phyloP scores from a whole-genome alignment of 2,888 invertebrate species.

The Oxycera nigricornis region DNA sequence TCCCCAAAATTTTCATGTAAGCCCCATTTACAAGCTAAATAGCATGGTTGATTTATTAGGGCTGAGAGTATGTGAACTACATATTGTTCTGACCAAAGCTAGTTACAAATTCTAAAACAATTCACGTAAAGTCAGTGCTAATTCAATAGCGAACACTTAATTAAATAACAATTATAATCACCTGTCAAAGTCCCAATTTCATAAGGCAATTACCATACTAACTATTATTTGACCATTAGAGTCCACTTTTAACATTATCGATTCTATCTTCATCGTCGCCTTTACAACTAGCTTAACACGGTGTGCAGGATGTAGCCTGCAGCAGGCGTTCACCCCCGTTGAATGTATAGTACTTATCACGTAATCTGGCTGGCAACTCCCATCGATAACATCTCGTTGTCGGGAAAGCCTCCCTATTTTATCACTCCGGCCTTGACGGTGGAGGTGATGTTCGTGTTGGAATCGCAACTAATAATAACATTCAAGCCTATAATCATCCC shows the following conservation, averaged over 20 bases:
- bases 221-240: background rate
- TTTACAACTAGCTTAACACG: background rate
- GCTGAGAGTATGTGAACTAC: too few relatives aligned
- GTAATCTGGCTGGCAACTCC: background rate
- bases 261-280: background rate
- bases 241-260: background rate
- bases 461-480: conserved; percentile 12
- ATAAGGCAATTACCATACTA: background rate
- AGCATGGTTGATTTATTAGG: too few relatives aligned
- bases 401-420: background rate
- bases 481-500: background rate
- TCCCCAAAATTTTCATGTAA: too few relatives aligned
- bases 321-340: background rate
- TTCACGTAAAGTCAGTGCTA: too few relatives aligned
- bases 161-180: background rate
- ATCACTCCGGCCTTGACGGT: background rate
- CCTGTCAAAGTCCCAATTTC: background rate
- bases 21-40: too few relatives aligned
- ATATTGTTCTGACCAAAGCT: too few relatives aligned
- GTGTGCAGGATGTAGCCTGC: background rate
- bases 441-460: too few relatives aligned
- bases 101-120: too few relatives aligned
- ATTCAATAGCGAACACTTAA: background rate
- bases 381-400: background rate
- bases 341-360: background rate